Conservation (phyloP, 2,888 invertebrate genomes). For the Leptopilina drosophilae region DNA sequence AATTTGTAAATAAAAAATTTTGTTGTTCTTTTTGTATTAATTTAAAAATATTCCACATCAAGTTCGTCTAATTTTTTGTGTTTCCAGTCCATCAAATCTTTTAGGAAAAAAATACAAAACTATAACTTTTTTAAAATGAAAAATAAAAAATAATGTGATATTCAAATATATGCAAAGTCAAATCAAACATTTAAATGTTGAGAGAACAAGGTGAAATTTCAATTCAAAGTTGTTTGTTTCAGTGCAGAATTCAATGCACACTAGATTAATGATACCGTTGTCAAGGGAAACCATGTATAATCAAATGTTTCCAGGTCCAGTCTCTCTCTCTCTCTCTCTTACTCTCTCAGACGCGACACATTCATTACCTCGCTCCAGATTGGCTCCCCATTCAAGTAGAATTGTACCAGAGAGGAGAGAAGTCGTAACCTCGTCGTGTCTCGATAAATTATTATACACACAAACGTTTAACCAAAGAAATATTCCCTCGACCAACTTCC, state of each 20-base stretch:
- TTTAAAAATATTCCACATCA: no score
- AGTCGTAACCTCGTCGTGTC: background rate
- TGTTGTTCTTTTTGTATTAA: no score
- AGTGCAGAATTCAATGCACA: background rate
- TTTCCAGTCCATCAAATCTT: no score
- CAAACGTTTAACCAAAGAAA: background rate
- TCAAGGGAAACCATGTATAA: constrained; percentile 9
- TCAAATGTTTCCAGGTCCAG: constrained; percentile 7
- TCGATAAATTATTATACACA: background rate
- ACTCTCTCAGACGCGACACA: background rate
- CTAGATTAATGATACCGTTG: constrained; percentile 10
- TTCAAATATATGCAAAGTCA: background rate
- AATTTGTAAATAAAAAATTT: no score
- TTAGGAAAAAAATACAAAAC: no score
- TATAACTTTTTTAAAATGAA: background rate
- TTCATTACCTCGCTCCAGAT: constrained; percentile 13
- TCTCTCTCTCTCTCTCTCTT: no score
- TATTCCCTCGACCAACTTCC: background rate
- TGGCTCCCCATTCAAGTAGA: constrained; percentile 2
- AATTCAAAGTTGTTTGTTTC: constrained; percentile 13
- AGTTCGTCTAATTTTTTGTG: no score
- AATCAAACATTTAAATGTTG: background rate
- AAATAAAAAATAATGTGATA: background rate
- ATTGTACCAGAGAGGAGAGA: background rate
- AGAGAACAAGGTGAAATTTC: constrained; percentile 1